Evolutionary conservation across 1,140 invertebrate species (phyloP).

Genomic region (Cyclina sinensis): DNA sequence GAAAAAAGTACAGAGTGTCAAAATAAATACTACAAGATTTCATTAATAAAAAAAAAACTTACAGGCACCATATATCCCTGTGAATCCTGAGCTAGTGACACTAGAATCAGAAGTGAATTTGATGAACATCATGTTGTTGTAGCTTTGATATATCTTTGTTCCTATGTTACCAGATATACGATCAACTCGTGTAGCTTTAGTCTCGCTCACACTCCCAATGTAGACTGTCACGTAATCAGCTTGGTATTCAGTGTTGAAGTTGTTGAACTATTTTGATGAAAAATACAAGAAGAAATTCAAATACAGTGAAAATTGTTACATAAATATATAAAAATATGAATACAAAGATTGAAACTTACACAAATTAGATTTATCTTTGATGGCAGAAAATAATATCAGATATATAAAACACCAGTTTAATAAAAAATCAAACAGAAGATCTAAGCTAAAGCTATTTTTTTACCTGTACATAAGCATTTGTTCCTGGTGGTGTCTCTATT

Average conservation of each 20-base stretch:
- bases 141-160: slow-evolving; percentile 12
- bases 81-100: slow-evolving; percentile 24
- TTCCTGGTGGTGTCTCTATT: slow-evolving; percentile 58
- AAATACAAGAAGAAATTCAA: too few relatives aligned
- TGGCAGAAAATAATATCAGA: too few relatives aligned
- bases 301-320: too few relatives aligned
- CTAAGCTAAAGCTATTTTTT: not conserved
- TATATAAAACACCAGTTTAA: too few relatives aligned
- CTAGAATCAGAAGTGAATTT: slow-evolving; percentile 48
- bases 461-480: slow-evolving; percentile 52
- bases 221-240: slow-evolving; percentile 50
- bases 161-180: slow-evolving; percentile 16
- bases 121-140: slow-evolving; percentile 60
- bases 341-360: too few relatives aligned
- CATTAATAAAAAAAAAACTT: slow-evolving; percentile 31
- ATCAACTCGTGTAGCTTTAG: not conserved
- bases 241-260: slow-evolving; percentile 34
- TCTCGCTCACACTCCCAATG: slow-evolving; percentile 26
- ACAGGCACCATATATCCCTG: slow-evolving; percentile 35
- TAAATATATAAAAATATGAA: too few relatives aligned
- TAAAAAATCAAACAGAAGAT: too few relatives aligned
- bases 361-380: too few relatives aligned
- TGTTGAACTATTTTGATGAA: slow-evolving; percentile 12
- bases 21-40: too few relatives aligned
- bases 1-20: too few relatives aligned